Percentiles rank a stretch among this genome's conserved stretches.
These are phyloP conservation scores for Cyphomyrus plagiostoma DNA, from an alignment of 2,113 vertebrate species.

Conservation along the genomic window DNA sequence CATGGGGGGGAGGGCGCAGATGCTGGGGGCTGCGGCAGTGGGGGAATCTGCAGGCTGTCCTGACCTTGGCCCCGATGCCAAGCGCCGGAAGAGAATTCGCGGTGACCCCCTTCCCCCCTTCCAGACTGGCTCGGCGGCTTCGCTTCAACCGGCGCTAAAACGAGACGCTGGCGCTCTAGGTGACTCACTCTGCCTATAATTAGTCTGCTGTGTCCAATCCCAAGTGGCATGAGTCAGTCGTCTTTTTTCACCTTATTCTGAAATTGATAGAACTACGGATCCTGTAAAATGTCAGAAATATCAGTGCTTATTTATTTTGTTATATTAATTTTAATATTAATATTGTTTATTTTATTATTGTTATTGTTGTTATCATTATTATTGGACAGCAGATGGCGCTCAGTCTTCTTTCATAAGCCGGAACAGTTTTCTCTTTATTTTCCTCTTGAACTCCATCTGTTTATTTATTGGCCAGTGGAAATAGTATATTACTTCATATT, in stretches of 20 bases:
- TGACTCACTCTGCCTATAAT: conserved; percentile 4
- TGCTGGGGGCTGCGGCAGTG: neutral
- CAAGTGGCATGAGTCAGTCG: neutral
- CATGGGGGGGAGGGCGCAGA: neutral
- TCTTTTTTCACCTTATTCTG: neutral
- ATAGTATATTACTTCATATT: neutral
- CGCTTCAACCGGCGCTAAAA: neutral
- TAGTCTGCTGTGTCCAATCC: neutral
- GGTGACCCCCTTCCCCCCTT: neutral
- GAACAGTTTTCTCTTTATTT: neutral
- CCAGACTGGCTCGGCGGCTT: neutral
- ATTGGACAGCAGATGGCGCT: conserved; percentile 21
- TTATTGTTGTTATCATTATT: neutral
- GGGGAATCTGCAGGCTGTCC: neutral
- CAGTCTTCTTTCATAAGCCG: conserved; percentile 4
- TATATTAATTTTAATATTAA: neutral
- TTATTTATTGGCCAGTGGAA: neutral
- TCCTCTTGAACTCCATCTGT: neutral
- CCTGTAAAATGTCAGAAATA: too few species aligned
- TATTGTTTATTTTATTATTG: neutral
- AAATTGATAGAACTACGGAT: neutral
- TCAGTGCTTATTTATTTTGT: neutral
- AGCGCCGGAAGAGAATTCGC: neutral
- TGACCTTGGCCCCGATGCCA: neutral
- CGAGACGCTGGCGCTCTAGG: neutral